A percentile compares a stretch with the other conserved stretches of the same genome.
Conservation (phyloP, 2,888 invertebrate genomes). For the Drosophila histrio region DNA sequence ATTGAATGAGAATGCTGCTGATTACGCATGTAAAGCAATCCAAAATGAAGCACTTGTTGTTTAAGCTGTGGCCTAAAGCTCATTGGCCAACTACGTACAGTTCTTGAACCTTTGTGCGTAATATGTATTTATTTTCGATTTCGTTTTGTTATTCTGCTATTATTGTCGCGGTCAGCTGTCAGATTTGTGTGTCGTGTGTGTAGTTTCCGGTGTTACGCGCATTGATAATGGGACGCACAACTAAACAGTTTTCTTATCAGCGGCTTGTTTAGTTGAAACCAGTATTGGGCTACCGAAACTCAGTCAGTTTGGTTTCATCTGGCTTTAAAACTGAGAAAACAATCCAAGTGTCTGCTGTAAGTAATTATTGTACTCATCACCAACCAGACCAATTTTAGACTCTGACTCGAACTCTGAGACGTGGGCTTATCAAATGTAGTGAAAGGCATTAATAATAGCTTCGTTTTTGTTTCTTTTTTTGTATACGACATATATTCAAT, state of each 20-base stretch:
- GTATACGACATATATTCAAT: background rate
- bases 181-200: background rate
- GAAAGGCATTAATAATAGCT: background rate
- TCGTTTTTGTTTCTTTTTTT: background rate
- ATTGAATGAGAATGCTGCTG: background rate
- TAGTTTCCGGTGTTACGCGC: conserved; percentile 14
- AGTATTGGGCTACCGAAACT: conserved; percentile 65
- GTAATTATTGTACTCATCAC: background rate
- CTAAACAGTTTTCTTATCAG: conserved; percentile 53
- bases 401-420: background rate
- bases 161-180: background rate
- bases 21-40: background rate
- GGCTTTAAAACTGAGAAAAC: background rate
- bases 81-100: background rate
- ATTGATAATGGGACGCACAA: conserved; percentile 21
- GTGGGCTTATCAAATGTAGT: background rate
- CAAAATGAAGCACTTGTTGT: conserved; percentile 2
- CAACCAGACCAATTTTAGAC: conserved; percentile 2
- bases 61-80: background rate
- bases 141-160: background rate
- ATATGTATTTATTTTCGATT: background rate
- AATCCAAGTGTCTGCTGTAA: conserved; percentile 1
- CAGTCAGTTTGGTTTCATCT: conserved; percentile 54
- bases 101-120: background rate
- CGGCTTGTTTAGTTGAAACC: conserved; percentile 62